Conservation (phyloP, 2,113 vertebrate genomes). For the Pyxicephalus adspersus region DNA sequence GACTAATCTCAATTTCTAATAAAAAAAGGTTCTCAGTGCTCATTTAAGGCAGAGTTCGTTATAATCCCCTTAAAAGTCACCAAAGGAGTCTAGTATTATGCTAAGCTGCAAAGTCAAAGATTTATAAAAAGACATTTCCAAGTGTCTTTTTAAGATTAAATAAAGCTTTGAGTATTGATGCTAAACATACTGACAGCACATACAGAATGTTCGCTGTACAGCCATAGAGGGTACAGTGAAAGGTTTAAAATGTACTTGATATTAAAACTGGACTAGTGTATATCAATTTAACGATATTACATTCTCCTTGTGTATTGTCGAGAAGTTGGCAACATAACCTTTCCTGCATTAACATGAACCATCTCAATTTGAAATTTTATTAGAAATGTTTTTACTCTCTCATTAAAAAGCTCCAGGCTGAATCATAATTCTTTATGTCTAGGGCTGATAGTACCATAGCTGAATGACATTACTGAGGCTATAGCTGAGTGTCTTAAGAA, state of each 20-base stretch:
- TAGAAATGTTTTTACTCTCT: slow-evolving; percentile 50
- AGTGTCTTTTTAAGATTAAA: not conserved
- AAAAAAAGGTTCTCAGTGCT: too few relatives aligned
- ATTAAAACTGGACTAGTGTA: slow-evolving; percentile 28
- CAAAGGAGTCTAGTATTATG: not conserved
- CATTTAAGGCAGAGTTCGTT: too few relatives aligned
- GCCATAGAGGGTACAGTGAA: slow-evolving; percentile 33
- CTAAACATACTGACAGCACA: slow-evolving; percentile 38
- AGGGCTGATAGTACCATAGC: not conserved
- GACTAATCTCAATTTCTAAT: too few relatives aligned
- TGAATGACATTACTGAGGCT: slow-evolving; percentile 6
- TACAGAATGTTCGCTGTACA: slow-evolving; percentile 5
- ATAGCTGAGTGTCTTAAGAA: slow-evolving; percentile 10
- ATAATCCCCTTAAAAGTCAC: too few relatives aligned
- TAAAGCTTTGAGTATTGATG: slow-evolving; percentile 23
- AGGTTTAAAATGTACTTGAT: slow-evolving; percentile 49
- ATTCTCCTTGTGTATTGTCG: slow-evolving; percentile 45
- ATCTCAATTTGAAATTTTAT: slow-evolving; percentile 42
- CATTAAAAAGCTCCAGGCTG: slow-evolving; percentile 33
- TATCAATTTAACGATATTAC: slow-evolving; percentile 43
- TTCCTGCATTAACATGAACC: slow-evolving; percentile 29
- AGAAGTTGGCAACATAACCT: slow-evolving; percentile 39
- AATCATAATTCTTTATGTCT: slow-evolving; percentile 38
- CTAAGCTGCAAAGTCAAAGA: not conserved
- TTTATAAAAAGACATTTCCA: not conserved